Conservation (phyloP, 2,888 invertebrate genomes). For the Synergus gifuensis region DNA sequence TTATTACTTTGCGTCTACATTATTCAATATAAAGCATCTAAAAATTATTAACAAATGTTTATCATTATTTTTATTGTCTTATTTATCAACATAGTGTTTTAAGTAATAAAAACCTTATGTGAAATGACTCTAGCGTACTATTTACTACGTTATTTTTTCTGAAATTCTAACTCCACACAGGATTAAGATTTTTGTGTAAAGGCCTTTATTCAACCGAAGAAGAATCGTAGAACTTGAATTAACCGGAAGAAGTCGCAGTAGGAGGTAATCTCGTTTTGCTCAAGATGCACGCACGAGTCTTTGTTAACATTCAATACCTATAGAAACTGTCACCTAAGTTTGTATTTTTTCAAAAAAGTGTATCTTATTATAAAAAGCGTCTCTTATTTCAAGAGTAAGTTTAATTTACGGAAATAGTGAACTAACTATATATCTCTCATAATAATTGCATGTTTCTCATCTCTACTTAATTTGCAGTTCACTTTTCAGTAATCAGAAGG, state of each 20-base stretch:
- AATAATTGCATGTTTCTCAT: background rate
- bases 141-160: slow-evolving; percentile 19
- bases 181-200: slow-evolving; percentile 14
- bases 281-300: slow-evolving; percentile 26
- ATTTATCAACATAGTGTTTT: too few species aligned
- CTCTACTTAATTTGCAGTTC: background rate
- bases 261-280: slow-evolving; percentile 17
- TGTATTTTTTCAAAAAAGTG: slow-evolving; percentile 21
- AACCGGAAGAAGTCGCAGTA: slow-evolving; percentile 31
- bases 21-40: too few species aligned
- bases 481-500: background rate
- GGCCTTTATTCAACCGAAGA: slow-evolving; percentile 1
- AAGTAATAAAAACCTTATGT: too few species aligned
- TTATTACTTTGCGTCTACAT: too few species aligned
- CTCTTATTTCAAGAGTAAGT: background rate
- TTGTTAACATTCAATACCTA: slow-evolving; percentile 24
- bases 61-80: too few species aligned
- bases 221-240: slow-evolving; percentile 20
- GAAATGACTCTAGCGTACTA: too few species aligned
- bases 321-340: slow-evolving; percentile 28
- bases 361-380: background rate
- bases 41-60: too few species aligned
- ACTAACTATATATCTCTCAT: too few species aligned
- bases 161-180: slow-evolving; percentile 13
- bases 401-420: too few species aligned